Conservation (phyloP, 1,140 invertebrate genomes). For the Orussus abietinus region DNA sequence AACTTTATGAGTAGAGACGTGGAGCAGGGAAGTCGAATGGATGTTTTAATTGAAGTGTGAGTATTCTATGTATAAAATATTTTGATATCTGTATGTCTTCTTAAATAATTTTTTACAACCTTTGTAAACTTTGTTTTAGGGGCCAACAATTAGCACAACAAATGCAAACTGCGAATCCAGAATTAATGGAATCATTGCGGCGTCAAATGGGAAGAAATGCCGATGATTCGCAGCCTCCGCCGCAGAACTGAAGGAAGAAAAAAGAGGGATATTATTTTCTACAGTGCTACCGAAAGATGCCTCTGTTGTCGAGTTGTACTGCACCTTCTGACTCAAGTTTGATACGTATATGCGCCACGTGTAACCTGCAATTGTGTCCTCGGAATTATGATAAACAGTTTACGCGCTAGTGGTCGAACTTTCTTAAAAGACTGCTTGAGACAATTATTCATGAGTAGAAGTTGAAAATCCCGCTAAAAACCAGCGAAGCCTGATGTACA, state of each 20-base stretch:
- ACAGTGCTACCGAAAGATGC: too few relatives aligned
- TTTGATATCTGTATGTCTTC: neutral
- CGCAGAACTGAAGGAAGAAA: conserved; percentile 45
- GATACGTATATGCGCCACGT: neutral
- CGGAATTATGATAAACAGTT: neutral
- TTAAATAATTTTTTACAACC: neutral
- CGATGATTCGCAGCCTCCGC: conserved; percentile 40
- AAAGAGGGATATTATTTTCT: neutral
- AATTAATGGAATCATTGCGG: conserved; percentile 64
- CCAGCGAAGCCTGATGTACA: too few relatives aligned
- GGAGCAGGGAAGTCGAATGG: conserved; percentile 36
- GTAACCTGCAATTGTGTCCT: neutral
- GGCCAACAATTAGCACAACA: conserved; percentile 66
- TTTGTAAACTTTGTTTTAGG: conserved; percentile 44
- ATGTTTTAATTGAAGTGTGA: conserved; percentile 45
- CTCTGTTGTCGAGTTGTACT: too few relatives aligned
- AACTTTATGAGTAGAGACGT: conserved; percentile 38
- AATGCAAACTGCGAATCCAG: conserved; percentile 65
- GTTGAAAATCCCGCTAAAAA: too few relatives aligned
- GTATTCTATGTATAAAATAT: conserved; percentile 15
- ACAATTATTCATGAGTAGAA: too few relatives aligned
- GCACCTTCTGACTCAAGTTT: neutral
- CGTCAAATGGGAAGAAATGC: conserved; percentile 50
- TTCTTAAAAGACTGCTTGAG: neutral
- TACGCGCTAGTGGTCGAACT: neutral